A percentile compares a stretch with the other conserved stretches of the same genome.
Evolutionary conservation across 2,797 vertebrate species (phyloP).

Genomic region (Semotilus atromaculatus): DNA sequence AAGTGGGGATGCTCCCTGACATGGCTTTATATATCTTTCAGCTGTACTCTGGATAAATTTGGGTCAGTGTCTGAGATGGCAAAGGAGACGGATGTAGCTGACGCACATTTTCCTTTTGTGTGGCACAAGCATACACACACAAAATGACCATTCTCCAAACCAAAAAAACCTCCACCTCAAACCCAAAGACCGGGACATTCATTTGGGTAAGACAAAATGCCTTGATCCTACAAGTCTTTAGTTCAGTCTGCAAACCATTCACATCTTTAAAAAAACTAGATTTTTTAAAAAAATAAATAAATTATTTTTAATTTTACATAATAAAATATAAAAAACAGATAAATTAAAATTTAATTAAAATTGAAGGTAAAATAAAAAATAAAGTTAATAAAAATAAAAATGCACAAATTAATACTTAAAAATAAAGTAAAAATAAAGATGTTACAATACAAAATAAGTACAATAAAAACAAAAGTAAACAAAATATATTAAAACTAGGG

Average conservation of each 20-base stretch:
- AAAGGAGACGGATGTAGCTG: background rate
- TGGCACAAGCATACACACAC: background rate
- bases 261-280: background rate
- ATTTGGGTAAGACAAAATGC: background rate
- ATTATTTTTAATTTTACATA: too few species aligned
- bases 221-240: background rate
- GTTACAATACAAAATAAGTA: background rate
- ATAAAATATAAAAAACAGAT: background rate
- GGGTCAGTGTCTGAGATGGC: slow-evolving; percentile 20
- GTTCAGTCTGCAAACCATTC: background rate
- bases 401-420: too few species aligned
- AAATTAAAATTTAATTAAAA: background rate
- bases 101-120: background rate
- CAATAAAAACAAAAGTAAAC: background rate
- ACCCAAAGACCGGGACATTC: background rate
- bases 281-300: background rate
- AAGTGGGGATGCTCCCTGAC: slow-evolving; percentile 10
- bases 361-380: background rate
- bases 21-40: slow-evolving; percentile 22
- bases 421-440: background rate
- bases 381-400: background rate
- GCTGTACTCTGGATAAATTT: slow-evolving; percentile 14
- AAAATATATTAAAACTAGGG: background rate
- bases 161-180: slow-evolving; percentile 6
- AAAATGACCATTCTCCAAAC: background rate